These are phyloP conservation scores for Sarotherodon lohbergeri DNA, from an alignment of 2,113 vertebrate genomes.

Conservation along the genomic window DNA sequence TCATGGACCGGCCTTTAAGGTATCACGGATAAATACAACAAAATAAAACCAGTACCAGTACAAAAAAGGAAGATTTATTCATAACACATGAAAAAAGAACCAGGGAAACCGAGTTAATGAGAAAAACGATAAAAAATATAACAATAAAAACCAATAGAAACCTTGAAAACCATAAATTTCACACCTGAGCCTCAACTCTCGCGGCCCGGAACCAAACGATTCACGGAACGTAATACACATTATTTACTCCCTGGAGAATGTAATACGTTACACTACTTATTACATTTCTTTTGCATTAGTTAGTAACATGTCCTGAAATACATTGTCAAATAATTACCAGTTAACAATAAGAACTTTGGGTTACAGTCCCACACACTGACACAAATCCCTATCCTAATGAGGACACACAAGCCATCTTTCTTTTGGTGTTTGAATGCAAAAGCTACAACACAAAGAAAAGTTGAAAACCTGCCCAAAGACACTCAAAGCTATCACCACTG, in stretches of 20 bases:
- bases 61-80: background rate
- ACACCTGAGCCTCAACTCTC: background rate
- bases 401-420: background rate
- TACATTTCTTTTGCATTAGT: background rate
- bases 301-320: background rate
- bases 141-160: background rate
- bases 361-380: too few species aligned
- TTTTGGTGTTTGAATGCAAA: background rate
- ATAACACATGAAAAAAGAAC: background rate
- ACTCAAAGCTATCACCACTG: background rate
- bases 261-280: background rate
- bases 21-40: background rate
- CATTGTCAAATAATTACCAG: background rate
- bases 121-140: background rate
- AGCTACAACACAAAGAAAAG: background rate
- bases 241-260: background rate
- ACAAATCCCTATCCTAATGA: background rate
- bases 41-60: background rate
- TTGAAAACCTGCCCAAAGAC: background rate
- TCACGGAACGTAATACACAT: background rate
- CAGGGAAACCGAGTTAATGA: background rate
- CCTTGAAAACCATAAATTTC: background rate
- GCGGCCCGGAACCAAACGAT: background rate
- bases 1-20: background rate
- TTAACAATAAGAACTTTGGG: too few species aligned